A percentile compares a stretch with the other conserved stretches of the same genome.
phyloP scores from a whole-genome alignment of 2,797 vertebrate species.

The Acrossocheilus wenchowensis region DNA sequence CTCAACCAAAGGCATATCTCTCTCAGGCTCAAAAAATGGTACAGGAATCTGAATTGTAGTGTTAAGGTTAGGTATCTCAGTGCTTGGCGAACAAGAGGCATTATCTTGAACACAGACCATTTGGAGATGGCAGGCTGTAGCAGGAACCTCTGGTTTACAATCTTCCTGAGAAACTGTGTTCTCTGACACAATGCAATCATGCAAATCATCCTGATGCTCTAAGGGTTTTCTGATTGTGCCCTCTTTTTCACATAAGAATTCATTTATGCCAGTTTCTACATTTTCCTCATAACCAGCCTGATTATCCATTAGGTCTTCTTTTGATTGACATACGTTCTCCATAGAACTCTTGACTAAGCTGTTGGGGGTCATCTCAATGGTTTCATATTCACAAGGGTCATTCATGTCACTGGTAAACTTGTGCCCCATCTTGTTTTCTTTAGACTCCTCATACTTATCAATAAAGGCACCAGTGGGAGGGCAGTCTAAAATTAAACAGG shows the following conservation, averaged over 20 bases:
- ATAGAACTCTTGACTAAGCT: conserved; percentile 70
- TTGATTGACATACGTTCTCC: conserved; percentile 56
- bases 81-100: conserved; percentile 74
- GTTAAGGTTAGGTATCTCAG: conserved; percentile 83
- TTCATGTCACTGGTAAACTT: conserved; percentile 75
- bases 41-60: conserved; percentile 85
- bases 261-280: conserved; percentile 64
- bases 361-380: conserved; percentile 84
- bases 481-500: conserved; percentile 61
- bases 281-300: conserved; percentile 61
- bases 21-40: conserved; percentile 79
- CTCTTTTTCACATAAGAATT: conserved; percentile 72
- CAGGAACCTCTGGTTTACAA: conserved; percentile 69
- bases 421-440: conserved; percentile 74
- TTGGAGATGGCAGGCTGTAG: conserved; percentile 57
- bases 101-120: conserved; percentile 62
- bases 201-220: conserved; percentile 75
- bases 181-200: conserved; percentile 64
- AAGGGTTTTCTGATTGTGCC: conserved; percentile 67
- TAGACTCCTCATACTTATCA: conserved; percentile 69
- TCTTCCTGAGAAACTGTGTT: conserved; percentile 66
- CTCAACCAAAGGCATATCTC: conserved; percentile 73
- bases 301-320: conserved; percentile 37
- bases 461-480: conserved; percentile 59
- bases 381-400: conserved; percentile 83